Conservation (phyloP, 64 coral and sea anemone species). For the Trachythela sp. region DNA sequence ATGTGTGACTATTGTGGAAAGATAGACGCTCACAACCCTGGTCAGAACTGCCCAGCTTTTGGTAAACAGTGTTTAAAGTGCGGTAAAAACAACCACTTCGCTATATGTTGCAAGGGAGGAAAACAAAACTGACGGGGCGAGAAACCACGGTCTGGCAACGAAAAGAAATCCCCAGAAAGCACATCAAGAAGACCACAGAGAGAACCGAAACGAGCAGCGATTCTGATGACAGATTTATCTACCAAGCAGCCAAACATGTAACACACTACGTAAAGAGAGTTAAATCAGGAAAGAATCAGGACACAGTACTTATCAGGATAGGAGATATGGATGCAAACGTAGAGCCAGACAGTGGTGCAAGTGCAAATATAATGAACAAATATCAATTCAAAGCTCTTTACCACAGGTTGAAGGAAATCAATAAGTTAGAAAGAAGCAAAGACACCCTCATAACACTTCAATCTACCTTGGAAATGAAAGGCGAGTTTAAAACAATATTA, state of each 20-base stretch:
- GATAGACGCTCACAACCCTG: conserved; percentile 46
- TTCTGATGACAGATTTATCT: conserved; percentile 53
- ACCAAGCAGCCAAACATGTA: conserved; percentile 45
- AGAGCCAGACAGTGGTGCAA: conserved; percentile 53
- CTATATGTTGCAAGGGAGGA: conserved; percentile 34
- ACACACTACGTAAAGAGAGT: conserved; percentile 40
- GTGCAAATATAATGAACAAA: conserved; percentile 69
- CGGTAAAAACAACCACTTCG: conserved; percentile 64
- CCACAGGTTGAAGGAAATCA: conserved; percentile 65
- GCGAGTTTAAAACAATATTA: conserved; percentile 36
- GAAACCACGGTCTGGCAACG: conserved; percentile 10
- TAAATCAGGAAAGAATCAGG: conserved; percentile 32
- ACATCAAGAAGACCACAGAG: background rate
- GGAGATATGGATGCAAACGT: conserved; percentile 53
- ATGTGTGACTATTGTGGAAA: conserved; percentile 58
- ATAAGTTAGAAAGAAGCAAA: background rate
- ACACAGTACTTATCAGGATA: conserved; percentile 51
- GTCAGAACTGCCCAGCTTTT: conserved; percentile 46
- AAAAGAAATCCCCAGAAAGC: too few relatives aligned
- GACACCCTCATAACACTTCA: conserved; percentile 48
- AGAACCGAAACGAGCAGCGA: background rate
- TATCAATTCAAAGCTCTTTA: conserved; percentile 67
- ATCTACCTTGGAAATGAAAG: conserved; percentile 36
- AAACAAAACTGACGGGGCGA: background rate
- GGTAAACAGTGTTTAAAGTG: conserved; percentile 68